Conservation (phyloP, 1,140 invertebrate genomes). For the Monochamus saltuarius region DNA sequence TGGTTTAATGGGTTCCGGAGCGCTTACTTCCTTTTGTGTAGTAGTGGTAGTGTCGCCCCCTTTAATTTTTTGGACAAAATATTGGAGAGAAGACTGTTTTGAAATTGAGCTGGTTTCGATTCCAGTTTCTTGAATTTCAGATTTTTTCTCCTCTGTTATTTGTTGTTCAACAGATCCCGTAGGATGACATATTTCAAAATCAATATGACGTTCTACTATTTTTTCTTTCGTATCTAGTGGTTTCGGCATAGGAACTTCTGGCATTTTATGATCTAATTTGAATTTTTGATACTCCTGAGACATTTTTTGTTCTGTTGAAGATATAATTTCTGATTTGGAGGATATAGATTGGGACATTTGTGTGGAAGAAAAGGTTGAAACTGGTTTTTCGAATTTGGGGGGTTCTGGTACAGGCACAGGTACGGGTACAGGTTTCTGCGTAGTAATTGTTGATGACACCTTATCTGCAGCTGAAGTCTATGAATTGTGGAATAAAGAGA, state of each 20-base stretch:
- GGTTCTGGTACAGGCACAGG: conserved; percentile 15
- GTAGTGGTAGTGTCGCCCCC: conserved; percentile 33
- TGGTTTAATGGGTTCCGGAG: conserved; percentile 39
- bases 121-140: conserved; percentile 40
- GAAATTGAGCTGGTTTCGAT: conserved; percentile 50
- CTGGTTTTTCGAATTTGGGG: conserved; percentile 18
- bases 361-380: not conserved
- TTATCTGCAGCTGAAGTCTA: conserved; percentile 47
- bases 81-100: conserved; percentile 51
- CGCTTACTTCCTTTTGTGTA: conserved; percentile 38
- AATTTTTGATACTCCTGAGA: conserved; percentile 41
- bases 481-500: conserved; percentile 4
- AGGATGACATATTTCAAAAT: conserved; percentile 32
- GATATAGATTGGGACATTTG: conserved; percentile 34
- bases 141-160: conserved; percentile 39
- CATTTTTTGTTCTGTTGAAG: conserved; percentile 38
- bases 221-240: conserved; percentile 28
- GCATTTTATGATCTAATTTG: conserved; percentile 40
- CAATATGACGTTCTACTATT: conserved; percentile 29
- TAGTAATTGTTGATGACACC: conserved; percentile 38
- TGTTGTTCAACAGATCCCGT: conserved; percentile 25
- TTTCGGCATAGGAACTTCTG: conserved; percentile 40
- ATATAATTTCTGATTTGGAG: conserved; percentile 42
- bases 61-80: conserved; percentile 51
- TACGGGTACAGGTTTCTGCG: conserved; percentile 29